Evolutionary conservation across 2,113 vertebrate species (phyloP).

Genomic region (Zapornia atra): DNA sequence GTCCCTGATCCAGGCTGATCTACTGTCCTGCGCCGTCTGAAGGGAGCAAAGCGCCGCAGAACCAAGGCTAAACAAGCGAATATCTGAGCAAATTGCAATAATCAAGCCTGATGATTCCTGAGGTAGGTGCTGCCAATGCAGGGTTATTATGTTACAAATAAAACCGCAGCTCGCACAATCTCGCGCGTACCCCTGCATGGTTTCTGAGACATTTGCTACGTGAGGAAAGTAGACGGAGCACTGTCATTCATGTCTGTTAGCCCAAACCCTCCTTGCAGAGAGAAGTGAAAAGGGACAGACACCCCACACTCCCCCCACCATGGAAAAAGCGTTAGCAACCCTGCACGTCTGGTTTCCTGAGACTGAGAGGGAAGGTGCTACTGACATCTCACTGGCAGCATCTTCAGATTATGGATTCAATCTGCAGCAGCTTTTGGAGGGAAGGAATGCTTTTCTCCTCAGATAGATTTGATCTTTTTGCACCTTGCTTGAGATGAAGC

Average conservation of each 20-base stretch:
- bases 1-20: conserved; percentile 39
- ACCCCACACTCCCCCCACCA: too few relatives aligned
- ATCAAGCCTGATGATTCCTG: background rate
- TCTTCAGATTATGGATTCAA: conserved; percentile 5
- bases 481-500: background rate
- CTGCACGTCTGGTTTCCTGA: background rate
- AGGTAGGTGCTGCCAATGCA: background rate
- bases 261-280: background rate
- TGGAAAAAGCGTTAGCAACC: background rate
- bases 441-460: background rate
- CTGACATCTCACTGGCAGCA: background rate
- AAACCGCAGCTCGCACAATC: background rate
- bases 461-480: background rate
- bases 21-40: background rate
- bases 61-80: background rate
- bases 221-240: background rate
- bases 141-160: background rate
- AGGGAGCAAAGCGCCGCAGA: background rate
- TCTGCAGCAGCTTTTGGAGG: background rate
- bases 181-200: background rate
- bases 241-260: background rate
- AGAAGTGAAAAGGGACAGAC: background rate
- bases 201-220: background rate
- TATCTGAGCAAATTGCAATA: background rate
- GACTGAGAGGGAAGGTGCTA: background rate